Evolutionary conservation across 2,797 vertebrate species (phyloP), one percentile per base, ranked within the genome.

Genomic region (Arnoldichthys spilopterus): DNA sequence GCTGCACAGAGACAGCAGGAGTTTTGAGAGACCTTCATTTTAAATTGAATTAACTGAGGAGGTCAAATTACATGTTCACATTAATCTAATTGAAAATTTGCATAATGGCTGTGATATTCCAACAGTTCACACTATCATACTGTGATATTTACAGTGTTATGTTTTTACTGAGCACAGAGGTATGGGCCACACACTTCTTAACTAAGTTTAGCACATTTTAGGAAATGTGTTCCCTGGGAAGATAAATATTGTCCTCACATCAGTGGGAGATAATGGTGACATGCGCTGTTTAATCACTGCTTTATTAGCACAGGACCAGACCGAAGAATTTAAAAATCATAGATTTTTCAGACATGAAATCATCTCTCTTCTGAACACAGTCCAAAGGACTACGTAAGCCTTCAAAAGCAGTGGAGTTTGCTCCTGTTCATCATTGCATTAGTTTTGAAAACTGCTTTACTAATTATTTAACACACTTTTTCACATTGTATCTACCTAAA

Each of bases 61-160:
- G 7, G 67, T 70, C 47, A 70, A 30, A 70, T 53, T 51, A 53
- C 47, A 32, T 51, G 49, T 70, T 32, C 47, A 53, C 67, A 70
- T 49, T 70, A 49, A 68, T 68, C 26, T 64, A 53, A 53, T 53
- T 30, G 47, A 53, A 53, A 70, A 51, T 70, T 70, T 70, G 67
- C 24, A 30, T 70, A 70, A 51, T 30, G 1, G 20, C 51, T 32
- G 4, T 32, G 67, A 70, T 30, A 49, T 53, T 64, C 32, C 40
- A 13, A 47, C 26, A 51, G 66, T 28, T 18, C 40, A 18, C 16
- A 64, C 24, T 51, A 3, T 34, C 47, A 20, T 15, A 53, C 62
- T 40, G 26, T 53, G 24, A 51, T 70, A 49, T 69, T 51, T 69
- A 53, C 26, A 53, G 67, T 28, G 32, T 69, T 70, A 32, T 9